Conservation (phyloP, 1,140 invertebrate genomes). For the Leptinotarsa lineolata region DNA sequence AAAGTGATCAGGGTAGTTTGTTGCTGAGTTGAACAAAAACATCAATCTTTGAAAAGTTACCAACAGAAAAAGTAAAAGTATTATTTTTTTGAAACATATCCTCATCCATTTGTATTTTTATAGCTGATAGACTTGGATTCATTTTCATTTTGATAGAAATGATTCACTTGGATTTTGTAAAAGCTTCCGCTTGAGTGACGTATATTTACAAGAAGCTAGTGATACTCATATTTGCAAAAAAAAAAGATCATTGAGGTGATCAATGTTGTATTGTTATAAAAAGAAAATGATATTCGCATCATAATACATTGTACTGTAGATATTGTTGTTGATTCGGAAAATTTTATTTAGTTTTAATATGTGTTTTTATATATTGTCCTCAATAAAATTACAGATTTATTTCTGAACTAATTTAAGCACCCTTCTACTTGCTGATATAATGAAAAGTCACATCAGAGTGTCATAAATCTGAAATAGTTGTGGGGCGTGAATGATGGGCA, state of each 20-base stretch:
- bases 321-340: constrained; percentile 55
- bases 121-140: no score
- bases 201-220: constrained; percentile 48
- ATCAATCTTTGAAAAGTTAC: no score
- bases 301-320: constrained; percentile 55
- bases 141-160: neutral
- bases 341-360: constrained; percentile 36
- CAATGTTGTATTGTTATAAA: constrained; percentile 56
- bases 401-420: constrained; percentile 10
- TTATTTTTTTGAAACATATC: no score
- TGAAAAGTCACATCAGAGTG: neutral
- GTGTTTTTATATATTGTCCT: constrained; percentile 35
- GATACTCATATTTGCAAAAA: constrained; percentile 49
- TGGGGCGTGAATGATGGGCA: no score
- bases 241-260: constrained; percentile 50
- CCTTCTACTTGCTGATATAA: constrained; percentile 20
- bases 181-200: constrained; percentile 48
- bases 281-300: constrained; percentile 52
- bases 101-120: no score
- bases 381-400: constrained; percentile 22
- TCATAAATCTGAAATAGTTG: no score
- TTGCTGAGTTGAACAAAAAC: no score
- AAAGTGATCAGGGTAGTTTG: no score
- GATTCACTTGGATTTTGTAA: constrained; percentile 7
- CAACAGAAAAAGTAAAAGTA: no score